phyloP scores from a whole-genome alignment of 2,113 vertebrate species.

The Silurus glanis region DNA sequence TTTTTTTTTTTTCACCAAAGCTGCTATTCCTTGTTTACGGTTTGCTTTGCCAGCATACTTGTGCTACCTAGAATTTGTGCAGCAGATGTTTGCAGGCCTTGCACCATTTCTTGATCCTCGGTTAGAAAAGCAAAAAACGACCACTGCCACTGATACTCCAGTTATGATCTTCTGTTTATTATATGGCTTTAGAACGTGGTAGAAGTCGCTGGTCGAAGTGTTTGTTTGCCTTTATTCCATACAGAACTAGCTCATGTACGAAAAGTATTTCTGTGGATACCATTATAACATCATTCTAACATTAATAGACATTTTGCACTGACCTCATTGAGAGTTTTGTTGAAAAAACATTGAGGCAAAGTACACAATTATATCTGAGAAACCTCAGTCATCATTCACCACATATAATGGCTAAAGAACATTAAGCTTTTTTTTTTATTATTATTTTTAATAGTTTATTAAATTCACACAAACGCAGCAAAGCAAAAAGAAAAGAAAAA shows the following conservation, averaged over 20 bases:
- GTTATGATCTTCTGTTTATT: neutral
- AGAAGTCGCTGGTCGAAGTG: neutral
- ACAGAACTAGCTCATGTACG: conserved; percentile 79
- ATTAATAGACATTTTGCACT: neutral
- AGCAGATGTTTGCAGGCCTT: neutral
- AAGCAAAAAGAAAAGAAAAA: conserved; percentile 8
- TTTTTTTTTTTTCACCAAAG: neutral
- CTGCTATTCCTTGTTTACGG: neutral
- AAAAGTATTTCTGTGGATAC: neutral
- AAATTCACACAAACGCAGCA: conserved; percentile 32
- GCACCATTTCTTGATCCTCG: neutral
- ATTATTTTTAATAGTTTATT: conserved; percentile 39
- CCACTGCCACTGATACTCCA: neutral
- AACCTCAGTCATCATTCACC: neutral
- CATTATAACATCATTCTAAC: no score
- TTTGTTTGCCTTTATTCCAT: conserved; percentile 8
- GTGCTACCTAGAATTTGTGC: neutral
- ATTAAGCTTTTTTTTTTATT: neutral
- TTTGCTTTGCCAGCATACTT: neutral
- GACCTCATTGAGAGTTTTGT: neutral
- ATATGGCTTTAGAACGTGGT: neutral
- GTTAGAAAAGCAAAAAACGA: neutral
- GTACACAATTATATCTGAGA: neutral
- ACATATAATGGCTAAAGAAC: neutral
- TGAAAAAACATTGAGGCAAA: neutral